Base-by-base conservation (phyloP, 2,797 vertebrate genomes). In the Orestias chungarensis region DNA sequence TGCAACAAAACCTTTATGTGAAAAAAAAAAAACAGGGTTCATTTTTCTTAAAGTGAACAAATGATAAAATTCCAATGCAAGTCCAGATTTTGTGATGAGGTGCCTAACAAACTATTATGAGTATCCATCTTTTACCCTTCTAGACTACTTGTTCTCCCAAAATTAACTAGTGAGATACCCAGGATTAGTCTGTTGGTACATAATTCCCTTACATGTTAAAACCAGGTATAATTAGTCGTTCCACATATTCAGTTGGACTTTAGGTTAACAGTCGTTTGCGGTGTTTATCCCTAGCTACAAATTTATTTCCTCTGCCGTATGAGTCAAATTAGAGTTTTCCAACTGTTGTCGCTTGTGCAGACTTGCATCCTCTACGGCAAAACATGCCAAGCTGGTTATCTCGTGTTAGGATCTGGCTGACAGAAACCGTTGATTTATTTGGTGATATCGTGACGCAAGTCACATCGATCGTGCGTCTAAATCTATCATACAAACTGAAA, bases 311-410 rank as follows among this genome's bases (percentile, higher is more conserved):
- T 42, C 23, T 42, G 59, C 35, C 15, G 9, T 14, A 4, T 38
- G 25, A 27, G 44, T 62, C n/a, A 49, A 18, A 11, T 35, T 27
- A 15, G 20, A 62, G 59, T 40, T 64, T 49, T 64, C 6, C 25
- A 52, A 6, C 35, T 7, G 33, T 8, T 14, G 25, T 31, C 33
- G 10, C 66, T 33, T 66, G 64, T 35, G 6, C 31, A 7, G 64
- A 49, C 64, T n/a, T 66, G 66, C 23, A 38, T 67, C 66, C 46
- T n/a, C n/a, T 50, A 38, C 47, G 40, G 23, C 33, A n/a, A 20
- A 25, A 15, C 46, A 50, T 38, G 46, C 66, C 66, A 27, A 52
- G 6, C 46, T 67, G 6, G 20, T 50, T 50, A 52, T 66, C 44
- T 66, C 29, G 35, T 31, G 25, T 65, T 17, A 65, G 27, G 20